Conservation (phyloP, 2,797 vertebrate genomes). For the Chaetophractus vellerosus region DNA sequence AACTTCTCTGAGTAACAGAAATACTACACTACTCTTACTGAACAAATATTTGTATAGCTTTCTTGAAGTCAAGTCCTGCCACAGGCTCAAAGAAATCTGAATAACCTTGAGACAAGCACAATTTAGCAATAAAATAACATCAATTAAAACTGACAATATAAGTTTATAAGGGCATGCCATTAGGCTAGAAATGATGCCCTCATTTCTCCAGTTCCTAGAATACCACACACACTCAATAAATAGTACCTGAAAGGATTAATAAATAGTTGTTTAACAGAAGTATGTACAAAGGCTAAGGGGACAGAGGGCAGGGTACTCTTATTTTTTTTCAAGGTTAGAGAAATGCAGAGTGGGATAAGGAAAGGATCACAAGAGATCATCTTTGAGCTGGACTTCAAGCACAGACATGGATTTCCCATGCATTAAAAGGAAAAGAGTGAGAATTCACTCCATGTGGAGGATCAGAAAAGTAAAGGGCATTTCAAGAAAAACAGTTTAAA, state of each 20-base stretch:
- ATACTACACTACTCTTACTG: neutral
- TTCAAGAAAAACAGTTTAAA: neutral
- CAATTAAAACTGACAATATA: neutral
- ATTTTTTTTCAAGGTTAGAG: neutral
- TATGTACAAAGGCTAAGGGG: neutral
- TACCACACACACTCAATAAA: neutral
- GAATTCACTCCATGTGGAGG: neutral
- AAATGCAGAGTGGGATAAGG: neutral
- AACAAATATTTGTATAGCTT: neutral
- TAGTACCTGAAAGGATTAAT: neutral
- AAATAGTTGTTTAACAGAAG: neutral
- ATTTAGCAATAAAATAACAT: neutral
- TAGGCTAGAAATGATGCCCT: neutral
- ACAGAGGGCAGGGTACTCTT: rapidly evolving
- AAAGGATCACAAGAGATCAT: neutral
- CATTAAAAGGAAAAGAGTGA: neutral
- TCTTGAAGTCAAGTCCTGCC: neutral
- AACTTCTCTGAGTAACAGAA: neutral
- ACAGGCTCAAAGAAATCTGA: neutral
- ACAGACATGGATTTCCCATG: neutral
- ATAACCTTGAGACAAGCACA: neutral
- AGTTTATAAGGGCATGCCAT: neutral
- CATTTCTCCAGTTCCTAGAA: neutral
- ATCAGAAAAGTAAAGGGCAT: neutral
- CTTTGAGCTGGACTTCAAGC: neutral